phyloP scores from a whole-genome alignment of 2,797 vertebrate genomes.

The Oreonectes daqikongensis region DNA sequence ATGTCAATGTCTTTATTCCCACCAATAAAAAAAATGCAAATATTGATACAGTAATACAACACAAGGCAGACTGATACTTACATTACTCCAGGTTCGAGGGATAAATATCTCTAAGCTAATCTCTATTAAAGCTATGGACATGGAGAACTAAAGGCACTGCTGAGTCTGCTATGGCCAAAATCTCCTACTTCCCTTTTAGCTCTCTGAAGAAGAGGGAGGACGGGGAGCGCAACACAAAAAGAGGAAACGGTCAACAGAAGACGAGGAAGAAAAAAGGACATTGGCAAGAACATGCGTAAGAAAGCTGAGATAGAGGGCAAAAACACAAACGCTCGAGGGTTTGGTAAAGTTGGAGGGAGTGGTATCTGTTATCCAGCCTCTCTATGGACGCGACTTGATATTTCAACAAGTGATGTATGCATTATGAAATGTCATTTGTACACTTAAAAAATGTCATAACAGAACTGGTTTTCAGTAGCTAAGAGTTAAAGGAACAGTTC shows the following conservation, averaged over 20 bases:
- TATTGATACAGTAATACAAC: too few relatives aligned
- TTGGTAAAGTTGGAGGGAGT: constrained; percentile 13
- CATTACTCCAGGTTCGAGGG: constrained; percentile 36
- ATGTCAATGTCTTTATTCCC: background rate
- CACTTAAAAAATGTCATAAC: background rate
- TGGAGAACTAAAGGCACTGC: constrained; percentile 32
- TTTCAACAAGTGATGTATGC: background rate
- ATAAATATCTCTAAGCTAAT: constrained; percentile 23
- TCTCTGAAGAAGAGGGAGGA: constrained; percentile 53
- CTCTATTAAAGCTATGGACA: constrained; percentile 4
- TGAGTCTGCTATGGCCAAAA: constrained; percentile 39
- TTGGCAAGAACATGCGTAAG: constrained; percentile 50
- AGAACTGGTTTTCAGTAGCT: background rate
- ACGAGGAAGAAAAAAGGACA: constrained; percentile 74
- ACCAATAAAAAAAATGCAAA: too few relatives aligned
- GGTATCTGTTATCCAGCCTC: background rate
- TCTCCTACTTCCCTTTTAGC: constrained; percentile 59
- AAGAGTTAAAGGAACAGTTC: background rate
- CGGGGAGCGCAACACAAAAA: constrained; percentile 56
- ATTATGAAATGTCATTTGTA: constrained; percentile 11
- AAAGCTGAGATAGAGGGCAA: constrained; percentile 33
- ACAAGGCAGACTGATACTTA: constrained; percentile 20
- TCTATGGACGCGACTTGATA: background rate
- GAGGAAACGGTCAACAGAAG: constrained; percentile 71
- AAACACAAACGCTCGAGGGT: background rate